phyloP scores from a whole-genome alignment of 1,140 invertebrate species.

The Apis cerana region DNA sequence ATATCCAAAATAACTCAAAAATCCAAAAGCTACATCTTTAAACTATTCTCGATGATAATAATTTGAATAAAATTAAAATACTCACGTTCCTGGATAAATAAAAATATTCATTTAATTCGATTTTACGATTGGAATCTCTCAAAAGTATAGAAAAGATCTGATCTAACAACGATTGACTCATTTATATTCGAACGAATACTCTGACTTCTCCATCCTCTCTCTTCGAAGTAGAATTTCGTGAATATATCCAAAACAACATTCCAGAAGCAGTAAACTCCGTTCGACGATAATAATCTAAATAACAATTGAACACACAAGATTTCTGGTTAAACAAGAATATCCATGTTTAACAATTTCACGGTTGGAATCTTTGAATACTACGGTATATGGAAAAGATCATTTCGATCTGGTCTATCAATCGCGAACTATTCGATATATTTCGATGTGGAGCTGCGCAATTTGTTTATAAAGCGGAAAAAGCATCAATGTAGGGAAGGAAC shows the following conservation, averaged over 20 bases:
- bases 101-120: too few relatives aligned
- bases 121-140: too few relatives aligned
- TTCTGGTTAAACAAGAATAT: not conserved
- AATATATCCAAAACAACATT: not conserved
- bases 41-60: too few relatives aligned
- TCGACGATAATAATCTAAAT: not conserved
- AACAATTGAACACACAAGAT: not conserved
- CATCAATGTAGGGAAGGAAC: conserved; percentile 7
- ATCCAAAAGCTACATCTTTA: too few relatives aligned
- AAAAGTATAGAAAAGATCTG: too few relatives aligned
- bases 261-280: not conserved
- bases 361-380: not conserved
- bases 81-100: too few relatives aligned
- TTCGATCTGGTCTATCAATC: conserved; percentile 19
- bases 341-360: not conserved
- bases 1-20: too few relatives aligned
- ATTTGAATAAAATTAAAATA: too few relatives aligned
- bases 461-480: conserved; percentile 44
- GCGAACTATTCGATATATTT: conserved; percentile 61
- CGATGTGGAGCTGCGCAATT: conserved; percentile 60
- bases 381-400: not conserved
- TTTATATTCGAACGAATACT: too few relatives aligned
- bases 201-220: not conserved
- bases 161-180: too few relatives aligned
- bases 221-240: not conserved